Conservation (phyloP, 2,113 vertebrate genomes). For the Toxostoma redivivum region DNA sequence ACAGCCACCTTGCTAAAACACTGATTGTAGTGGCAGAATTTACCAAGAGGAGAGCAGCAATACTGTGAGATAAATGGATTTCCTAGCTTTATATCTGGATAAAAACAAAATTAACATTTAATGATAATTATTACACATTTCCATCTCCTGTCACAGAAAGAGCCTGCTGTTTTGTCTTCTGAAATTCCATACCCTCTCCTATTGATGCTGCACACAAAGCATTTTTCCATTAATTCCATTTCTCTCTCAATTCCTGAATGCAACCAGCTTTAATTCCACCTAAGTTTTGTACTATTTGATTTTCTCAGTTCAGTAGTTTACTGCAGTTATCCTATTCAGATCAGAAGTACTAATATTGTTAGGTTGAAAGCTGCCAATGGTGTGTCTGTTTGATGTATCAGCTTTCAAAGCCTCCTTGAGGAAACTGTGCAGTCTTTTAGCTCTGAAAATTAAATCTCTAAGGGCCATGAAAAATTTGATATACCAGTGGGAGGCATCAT, state of each 20-base stretch:
- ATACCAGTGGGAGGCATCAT: not conserved
- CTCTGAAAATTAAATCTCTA: not conserved
- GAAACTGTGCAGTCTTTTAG: not conserved
- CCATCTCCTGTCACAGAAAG: not conserved
- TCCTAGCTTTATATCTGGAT: not conserved
- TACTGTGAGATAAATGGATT: not conserved
- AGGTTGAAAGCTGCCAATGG: not conserved
- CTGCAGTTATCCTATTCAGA: not conserved
- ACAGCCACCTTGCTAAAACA: not conserved
- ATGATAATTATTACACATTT: not conserved
- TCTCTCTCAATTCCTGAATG: not conserved
- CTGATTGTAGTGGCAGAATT: not conserved
- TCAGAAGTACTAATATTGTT: not conserved
- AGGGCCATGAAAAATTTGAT: not conserved
- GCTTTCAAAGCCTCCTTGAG: not conserved
- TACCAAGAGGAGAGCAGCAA: not conserved
- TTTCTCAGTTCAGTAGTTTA: not conserved
- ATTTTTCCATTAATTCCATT: not conserved
- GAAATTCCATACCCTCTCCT: not conserved
- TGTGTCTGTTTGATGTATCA: not conserved
- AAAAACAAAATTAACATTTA: not conserved
- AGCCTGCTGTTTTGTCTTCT: not conserved
- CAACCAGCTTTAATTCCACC: not conserved
- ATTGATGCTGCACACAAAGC: not conserved
- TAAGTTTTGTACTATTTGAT: not conserved